Evolutionary conservation across 1,140 invertebrate genomes (phyloP), one percentile per base, ranked within the genome.

Genomic region (Stegodyphus dumicola): DNA sequence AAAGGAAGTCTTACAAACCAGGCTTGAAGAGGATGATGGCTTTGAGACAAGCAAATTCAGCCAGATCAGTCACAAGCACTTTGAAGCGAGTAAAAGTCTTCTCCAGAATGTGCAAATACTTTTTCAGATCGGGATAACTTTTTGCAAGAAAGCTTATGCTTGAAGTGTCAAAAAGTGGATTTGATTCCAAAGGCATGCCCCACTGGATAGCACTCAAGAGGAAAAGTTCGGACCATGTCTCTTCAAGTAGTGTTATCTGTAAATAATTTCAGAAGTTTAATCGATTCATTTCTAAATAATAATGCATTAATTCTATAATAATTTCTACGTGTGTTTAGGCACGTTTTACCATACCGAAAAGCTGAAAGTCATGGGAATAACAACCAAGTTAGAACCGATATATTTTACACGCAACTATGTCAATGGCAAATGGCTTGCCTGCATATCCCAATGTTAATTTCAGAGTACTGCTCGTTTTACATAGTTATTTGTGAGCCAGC

Each of bases 11-110:
- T 60, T 60, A 60, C 54, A 64, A 54, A 86, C 84, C 84, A 53
- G 75, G 75, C 7, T 53, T 54, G 49, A 86, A 86, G 5, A 86
- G 76, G 6, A 86, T 13, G 48, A 86, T 86, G 6, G 84, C 84
- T 53, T 78, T 77, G 6, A 88, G 17, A 11, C 84, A 86, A 15
- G 84, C 76, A 33, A 86, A 86, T 65, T 86, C 84, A 6, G 84
- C n/a, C 11, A 78, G 73, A 18, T 86, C 76, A 6, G 60, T 60
- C 15, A n/a, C 69, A 0, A 86, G 69, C 9, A 53, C 18, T 69
- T 86, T 86, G n/a, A 78, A 78, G 10, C 84, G 75, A 7, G 54
- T 18, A 9, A 78, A 77, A 6, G 49, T 65, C 52, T 66, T 86
- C 17, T 86, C 66, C 9, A 86, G 18, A n/a, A n/a, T 6, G 0